phyloP scores from a whole-genome alignment of 2,113 vertebrate genomes.

The Okapia johnstoni region DNA sequence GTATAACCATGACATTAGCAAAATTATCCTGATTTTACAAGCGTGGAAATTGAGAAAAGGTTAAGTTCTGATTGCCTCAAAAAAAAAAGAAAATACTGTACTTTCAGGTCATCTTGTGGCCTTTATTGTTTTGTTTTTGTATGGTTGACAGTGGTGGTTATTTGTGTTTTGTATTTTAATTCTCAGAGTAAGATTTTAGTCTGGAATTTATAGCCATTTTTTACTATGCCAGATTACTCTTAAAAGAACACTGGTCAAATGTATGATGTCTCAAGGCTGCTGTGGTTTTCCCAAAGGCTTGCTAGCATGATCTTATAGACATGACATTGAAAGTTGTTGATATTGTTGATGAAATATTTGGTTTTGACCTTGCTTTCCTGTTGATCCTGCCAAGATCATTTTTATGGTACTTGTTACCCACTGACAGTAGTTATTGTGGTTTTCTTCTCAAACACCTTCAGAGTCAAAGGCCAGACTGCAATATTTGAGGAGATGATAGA shows the following conservation, averaged over 20 bases:
- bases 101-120: neutral
- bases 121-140: neutral
- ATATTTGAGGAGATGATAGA: slow-evolving; percentile 99
- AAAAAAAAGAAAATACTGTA: neutral
- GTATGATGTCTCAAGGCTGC: neutral
- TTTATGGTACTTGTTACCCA: neutral
- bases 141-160: neutral
- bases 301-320: neutral
- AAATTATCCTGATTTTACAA: neutral
- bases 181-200: neutral
- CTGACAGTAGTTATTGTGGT: neutral
- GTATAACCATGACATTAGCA: neutral
- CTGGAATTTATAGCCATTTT: neutral
- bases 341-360: neutral
- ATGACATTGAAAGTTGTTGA: neutral
- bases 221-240: neutral
- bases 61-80: neutral
- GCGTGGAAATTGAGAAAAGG: neutral
- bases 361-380: neutral
- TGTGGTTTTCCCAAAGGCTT: neutral
- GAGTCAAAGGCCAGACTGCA: slow-evolving; percentile 95
- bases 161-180: slow-evolving; percentile 3
- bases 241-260: neutral
- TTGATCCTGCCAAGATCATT: neutral
- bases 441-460: slow-evolving; percentile 70